A percentile compares a stretch with the other conserved stretches of the same genome.
Conservation (phyloP, 2,888 invertebrate species). For the Tachina grossa region DNA sequence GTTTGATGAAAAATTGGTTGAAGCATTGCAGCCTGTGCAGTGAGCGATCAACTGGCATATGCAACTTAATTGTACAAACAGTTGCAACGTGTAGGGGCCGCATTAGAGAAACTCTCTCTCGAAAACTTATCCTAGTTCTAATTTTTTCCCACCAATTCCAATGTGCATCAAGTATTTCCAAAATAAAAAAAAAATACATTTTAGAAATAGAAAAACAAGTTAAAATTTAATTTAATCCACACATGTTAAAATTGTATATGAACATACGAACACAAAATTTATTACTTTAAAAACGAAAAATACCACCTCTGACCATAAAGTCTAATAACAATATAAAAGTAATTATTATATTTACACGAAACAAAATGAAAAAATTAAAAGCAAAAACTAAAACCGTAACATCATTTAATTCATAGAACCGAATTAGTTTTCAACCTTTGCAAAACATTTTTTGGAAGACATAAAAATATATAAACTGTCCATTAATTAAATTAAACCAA, state of each 20-base stretch:
- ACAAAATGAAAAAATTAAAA: background rate
- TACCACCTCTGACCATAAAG: constrained; percentile 26
- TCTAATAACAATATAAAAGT: constrained; percentile 40
- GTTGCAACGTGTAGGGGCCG: too few species aligned
- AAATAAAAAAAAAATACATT: constrained; percentile 5
- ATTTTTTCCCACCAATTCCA: background rate
- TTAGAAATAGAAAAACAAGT: constrained; percentile 31
- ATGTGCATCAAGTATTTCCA: constrained; percentile 18
- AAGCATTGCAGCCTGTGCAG: too few species aligned
- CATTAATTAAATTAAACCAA: constrained; percentile 22
- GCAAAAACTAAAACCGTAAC: background rate
- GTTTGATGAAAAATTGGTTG: too few species aligned
- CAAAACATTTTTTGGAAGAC: background rate
- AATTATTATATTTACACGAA: constrained; percentile 16
- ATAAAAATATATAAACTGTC: background rate
- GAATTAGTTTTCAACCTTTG: constrained; percentile 2
- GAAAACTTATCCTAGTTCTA: too few species aligned
- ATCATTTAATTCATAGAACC: constrained; percentile 9
- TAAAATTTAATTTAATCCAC: constrained; percentile 36
- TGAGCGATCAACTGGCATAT: too few species aligned
- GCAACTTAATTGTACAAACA: too few species aligned
- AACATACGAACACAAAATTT: constrained; percentile 34
- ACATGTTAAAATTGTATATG: constrained; percentile 4
- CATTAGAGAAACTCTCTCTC: too few species aligned
- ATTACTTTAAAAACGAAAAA: constrained; percentile 29